A percentile compares a stretch with the other conserved stretches of the same genome.
phyloP scores from a whole-genome alignment of 2,113 vertebrate species.

The Mohoua ochrocephala region DNA sequence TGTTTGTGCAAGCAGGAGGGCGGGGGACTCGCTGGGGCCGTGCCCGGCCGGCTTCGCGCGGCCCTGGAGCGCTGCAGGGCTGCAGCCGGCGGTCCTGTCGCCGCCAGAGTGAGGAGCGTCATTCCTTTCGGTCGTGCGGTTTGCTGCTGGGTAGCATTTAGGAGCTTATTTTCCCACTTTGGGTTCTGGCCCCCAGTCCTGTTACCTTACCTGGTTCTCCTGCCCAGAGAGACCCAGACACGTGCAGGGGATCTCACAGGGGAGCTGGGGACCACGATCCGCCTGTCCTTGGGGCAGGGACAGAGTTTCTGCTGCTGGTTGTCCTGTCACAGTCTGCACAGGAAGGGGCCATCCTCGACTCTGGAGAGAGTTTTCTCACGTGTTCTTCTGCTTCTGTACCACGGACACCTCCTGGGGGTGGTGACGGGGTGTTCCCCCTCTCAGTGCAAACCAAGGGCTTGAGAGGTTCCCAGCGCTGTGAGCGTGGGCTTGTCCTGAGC shows the following conservation, averaged over 20 bases:
- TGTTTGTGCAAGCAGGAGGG: not conserved
- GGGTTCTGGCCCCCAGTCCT: not conserved
- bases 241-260: rapidly evolving
- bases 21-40: rapidly evolving
- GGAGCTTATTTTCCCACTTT: not conserved
- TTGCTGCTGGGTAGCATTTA: not conserved
- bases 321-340: not conserved
- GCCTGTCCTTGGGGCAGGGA: not conserved
- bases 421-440: not conserved
- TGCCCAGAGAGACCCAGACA: rapidly evolving
- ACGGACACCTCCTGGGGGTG: rapidly evolving
- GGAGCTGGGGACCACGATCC: not conserved
- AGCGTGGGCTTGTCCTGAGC: not conserved
- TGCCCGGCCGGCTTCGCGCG: rapidly evolving
- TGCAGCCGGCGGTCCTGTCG: not conserved
- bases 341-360: not conserved
- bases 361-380: not conserved
- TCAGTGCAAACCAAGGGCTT: not conserved
- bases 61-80: not conserved
- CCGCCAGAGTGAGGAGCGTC: not conserved
- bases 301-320: not conserved
- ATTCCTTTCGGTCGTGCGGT: rapidly evolving
- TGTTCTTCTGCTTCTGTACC: not conserved
- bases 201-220: not conserved
- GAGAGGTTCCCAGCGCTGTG: not conserved